Evolutionary conservation across 2,113 vertebrate species (phyloP).

Genomic region (Shinisaurus crocodilurus): DNA sequence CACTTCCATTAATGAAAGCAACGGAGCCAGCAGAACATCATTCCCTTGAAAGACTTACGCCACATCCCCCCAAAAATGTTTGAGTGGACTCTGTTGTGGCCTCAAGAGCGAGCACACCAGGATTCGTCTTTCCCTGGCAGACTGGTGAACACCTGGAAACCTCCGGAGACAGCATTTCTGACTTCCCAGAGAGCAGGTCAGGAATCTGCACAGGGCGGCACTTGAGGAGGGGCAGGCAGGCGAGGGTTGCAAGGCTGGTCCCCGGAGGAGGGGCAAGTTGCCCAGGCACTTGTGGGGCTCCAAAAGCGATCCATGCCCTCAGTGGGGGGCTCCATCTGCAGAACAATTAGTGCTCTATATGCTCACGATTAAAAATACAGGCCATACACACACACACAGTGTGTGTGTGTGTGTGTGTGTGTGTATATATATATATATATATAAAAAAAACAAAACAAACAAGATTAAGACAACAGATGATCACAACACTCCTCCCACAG

Average conservation of each 20-base stretch:
- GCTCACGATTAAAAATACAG: background rate
- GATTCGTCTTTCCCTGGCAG: background rate
- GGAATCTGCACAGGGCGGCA: background rate
- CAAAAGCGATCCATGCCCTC: background rate
- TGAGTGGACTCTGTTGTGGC: background rate
- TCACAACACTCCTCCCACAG: background rate
- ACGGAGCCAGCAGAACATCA: no score
- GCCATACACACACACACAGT: no score
- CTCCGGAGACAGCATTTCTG: background rate
- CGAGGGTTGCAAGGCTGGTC: accelerated
- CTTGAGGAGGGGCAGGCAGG: background rate
- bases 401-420: no score
- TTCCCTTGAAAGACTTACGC: no score
- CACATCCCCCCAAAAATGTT: no score
- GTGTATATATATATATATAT: no score
- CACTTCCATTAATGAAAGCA: no score
- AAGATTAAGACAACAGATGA: background rate
- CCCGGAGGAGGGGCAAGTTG: accelerated
- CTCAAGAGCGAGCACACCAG: background rate
- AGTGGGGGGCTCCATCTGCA: accelerated
- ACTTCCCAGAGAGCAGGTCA: background rate
- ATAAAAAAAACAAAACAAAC: no score
- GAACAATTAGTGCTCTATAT: accelerated
- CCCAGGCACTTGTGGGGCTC: background rate
- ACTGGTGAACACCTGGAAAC: background rate